Percentiles rank a stretch among this genome's conserved stretches.
These are phyloP conservation scores for Volucella bombylans DNA, from an alignment of 2,888 invertebrate genomes.

Conservation along the genomic window DNA sequence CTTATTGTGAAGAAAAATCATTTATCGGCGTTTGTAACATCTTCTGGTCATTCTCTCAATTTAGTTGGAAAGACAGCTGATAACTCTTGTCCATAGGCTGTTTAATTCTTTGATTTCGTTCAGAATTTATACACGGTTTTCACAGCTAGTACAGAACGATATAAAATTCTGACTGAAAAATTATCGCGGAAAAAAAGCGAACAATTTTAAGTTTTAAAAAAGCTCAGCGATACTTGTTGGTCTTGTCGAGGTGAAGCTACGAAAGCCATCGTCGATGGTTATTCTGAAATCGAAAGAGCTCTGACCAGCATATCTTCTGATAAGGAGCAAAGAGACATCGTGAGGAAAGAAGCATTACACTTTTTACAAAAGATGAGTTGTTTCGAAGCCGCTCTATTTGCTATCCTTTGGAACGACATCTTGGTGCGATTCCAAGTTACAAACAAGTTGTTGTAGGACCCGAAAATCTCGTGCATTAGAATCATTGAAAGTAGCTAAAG, in stretches of 20 bases:
- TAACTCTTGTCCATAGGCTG: slow-evolving; percentile 34
- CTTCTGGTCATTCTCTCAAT: slow-evolving; percentile 18
- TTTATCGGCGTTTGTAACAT: not conserved
- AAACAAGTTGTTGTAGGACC: slow-evolving; percentile 25
- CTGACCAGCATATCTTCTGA: too few species aligned
- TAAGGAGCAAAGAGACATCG: too few species aligned
- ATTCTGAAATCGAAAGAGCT: too few species aligned
- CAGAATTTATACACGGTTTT: slow-evolving; percentile 29
- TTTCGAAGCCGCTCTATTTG: not conserved
- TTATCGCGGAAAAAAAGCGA: too few species aligned
- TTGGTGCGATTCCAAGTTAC: slow-evolving; percentile 17
- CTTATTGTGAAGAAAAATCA: slow-evolving; percentile 12
- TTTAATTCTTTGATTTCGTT: slow-evolving; percentile 27
- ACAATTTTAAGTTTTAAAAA: too few species aligned
- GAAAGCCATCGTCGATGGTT: not conserved
- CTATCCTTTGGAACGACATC: slow-evolving; percentile 39
- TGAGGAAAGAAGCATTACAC: not conserved
- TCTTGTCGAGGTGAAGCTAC: not conserved
- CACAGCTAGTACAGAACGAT: slow-evolving; percentile 18
- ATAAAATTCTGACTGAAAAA: too few species aligned
- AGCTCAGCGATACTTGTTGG: too few species aligned
- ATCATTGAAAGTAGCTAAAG: not conserved
- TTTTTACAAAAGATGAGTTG: too few species aligned
- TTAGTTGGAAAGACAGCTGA: slow-evolving; percentile 26
- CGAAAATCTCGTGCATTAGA: not conserved